These are phyloP conservation scores for Etheostoma perlongum DNA, from an alignment of 2,797 vertebrate genomes.

Conservation along the genomic window DNA sequence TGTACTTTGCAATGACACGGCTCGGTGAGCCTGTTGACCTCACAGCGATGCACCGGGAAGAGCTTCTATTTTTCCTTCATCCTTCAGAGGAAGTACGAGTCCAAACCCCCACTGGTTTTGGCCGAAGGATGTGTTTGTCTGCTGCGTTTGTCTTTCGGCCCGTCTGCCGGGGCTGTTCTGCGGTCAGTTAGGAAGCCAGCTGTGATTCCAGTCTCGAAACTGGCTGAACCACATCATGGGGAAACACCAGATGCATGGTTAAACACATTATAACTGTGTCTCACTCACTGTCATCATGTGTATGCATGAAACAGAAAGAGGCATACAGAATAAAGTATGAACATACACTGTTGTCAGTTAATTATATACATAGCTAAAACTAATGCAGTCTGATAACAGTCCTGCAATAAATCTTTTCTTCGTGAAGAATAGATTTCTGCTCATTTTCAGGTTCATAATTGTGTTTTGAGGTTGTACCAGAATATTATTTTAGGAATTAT, in stretches of 20 bases:
- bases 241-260: slow-evolving; percentile 42
- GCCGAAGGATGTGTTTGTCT: slow-evolving; percentile 69
- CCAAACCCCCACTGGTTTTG: slow-evolving; percentile 77
- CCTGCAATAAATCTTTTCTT: too few species aligned
- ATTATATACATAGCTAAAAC: neutral
- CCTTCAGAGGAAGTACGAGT: slow-evolving; percentile 67
- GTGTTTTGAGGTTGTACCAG: too few species aligned
- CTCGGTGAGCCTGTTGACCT: slow-evolving; percentile 70
- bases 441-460: too few species aligned
- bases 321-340: slow-evolving; percentile 13
- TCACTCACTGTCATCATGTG: slow-evolving; percentile 21
- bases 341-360: neutral
- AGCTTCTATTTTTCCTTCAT: slow-evolving; percentile 43
- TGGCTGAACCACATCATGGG: slow-evolving; percentile 39
- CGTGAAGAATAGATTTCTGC: too few species aligned
- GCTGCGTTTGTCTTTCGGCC: slow-evolving; percentile 65
- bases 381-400: neutral
- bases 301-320: slow-evolving; percentile 24
- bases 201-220: slow-evolving; percentile 48
- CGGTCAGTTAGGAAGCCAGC: slow-evolving; percentile 52
- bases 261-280: slow-evolving; percentile 27
- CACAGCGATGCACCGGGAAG: slow-evolving; percentile 52
- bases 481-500: neutral
- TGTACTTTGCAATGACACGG: slow-evolving; percentile 67
- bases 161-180: slow-evolving; percentile 52